Conservation (phyloP, 1,140 invertebrate species). For the Saccostrea cuccullata region DNA sequence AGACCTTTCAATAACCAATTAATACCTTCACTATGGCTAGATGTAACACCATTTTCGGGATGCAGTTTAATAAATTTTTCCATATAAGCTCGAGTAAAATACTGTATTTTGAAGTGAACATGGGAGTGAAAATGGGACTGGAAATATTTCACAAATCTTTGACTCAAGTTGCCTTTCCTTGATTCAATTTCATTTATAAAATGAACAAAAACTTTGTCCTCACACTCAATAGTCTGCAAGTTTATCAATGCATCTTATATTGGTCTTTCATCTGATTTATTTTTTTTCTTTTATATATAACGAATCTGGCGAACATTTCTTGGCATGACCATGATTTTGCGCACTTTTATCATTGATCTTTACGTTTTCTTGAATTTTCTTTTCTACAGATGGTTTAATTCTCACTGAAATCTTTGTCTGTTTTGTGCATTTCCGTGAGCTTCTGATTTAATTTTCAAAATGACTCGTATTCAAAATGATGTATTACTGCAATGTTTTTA, state of each 20-base stretch:
- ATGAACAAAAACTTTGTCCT: not conserved
- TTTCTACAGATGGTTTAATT: too few relatives aligned
- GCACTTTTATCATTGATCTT: too few relatives aligned
- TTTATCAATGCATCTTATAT: slow-evolving; percentile 8
- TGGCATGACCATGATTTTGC: not conserved
- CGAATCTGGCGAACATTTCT: not conserved
- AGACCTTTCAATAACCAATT: not conserved
- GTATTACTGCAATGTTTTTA: too few relatives aligned
- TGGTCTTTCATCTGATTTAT: slow-evolving; percentile 12
- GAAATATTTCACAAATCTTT: slow-evolving; percentile 6
- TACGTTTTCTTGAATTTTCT: too few relatives aligned
- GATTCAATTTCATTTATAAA: not conserved
- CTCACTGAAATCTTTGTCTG: too few relatives aligned
- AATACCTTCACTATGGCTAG: not conserved
- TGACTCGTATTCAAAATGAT: too few relatives aligned
- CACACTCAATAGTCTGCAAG: not conserved
- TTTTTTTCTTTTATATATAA: not conserved
- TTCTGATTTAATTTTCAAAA: too few relatives aligned
- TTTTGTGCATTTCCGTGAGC: too few relatives aligned
- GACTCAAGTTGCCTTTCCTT: not conserved
- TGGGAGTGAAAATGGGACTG: not conserved
- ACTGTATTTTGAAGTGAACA: not conserved
- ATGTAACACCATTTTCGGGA: slow-evolving; percentile 24
- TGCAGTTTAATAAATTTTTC: not conserved
- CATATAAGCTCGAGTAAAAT: not conserved